A percentile compares a stretch with the other conserved stretches of the same genome.
Conservation (phyloP, 1,140 invertebrate species). For the Drosophila murphyi region DNA sequence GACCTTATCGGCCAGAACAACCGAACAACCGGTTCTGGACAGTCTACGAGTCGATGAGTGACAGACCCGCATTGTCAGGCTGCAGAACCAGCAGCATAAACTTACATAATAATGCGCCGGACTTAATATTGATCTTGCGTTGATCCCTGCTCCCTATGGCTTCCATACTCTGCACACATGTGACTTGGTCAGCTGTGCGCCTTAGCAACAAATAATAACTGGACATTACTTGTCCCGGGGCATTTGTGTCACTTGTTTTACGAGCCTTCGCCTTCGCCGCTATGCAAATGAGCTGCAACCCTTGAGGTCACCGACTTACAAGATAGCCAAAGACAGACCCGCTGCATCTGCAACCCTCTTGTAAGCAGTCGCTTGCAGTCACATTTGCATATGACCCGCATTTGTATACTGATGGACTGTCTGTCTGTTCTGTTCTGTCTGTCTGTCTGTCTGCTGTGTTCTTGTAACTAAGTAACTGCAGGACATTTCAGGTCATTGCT, state of each 20-base stretch:
- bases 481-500: slow-evolving; percentile 72
- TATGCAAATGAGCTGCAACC: slow-evolving; percentile 77
- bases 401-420: slow-evolving; percentile 44
- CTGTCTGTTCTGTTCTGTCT: slow-evolving; percentile 27
- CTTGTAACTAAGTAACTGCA: slow-evolving; percentile 72
- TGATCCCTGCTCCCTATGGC: slow-evolving; percentile 21
- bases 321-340: slow-evolving; percentile 27
- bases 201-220: slow-evolving; percentile 42
- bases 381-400: slow-evolving; percentile 72
- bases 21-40: slow-evolving; percentile 83
- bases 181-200: slow-evolving; percentile 53
- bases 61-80: slow-evolving; percentile 61
- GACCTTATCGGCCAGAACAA: slow-evolving; percentile 69
- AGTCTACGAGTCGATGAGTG: slow-evolving; percentile 39
- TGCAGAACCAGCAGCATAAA: slow-evolving; percentile 3
- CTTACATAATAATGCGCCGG: slow-evolving; percentile 47
- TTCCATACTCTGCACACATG: neutral
- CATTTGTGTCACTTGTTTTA: slow-evolving; percentile 50
- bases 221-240: slow-evolving; percentile 56
- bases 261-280: slow-evolving; percentile 25
- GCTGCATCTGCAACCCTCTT: slow-evolving; percentile 42
- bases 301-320: slow-evolving; percentile 66
- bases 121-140: slow-evolving; percentile 48
- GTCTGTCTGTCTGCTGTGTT: slow-evolving; percentile 14
- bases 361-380: neutral